Percentiles rank a stretch among this genome's conserved stretches.
Conservation (phyloP, 2,797 vertebrate genomes). For the Alosa sapidissima region DNA sequence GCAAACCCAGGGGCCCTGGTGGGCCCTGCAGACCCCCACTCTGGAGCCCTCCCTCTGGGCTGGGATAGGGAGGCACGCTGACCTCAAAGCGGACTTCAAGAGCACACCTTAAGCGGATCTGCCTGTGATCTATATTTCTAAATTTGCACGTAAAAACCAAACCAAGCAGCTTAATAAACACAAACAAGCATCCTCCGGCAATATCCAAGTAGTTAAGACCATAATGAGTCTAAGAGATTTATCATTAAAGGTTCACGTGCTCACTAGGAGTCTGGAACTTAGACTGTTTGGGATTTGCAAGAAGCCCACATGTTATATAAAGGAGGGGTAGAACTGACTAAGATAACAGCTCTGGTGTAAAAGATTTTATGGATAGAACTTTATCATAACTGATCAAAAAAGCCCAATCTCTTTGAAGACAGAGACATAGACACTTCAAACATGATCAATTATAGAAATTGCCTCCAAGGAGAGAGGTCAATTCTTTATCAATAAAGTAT, state of each 20-base stretch:
- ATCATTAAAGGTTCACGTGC: neutral
- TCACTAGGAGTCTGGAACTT: neutral
- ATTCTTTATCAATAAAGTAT: conserved; percentile 76
- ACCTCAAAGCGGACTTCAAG: conserved; percentile 58
- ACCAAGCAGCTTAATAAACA: conserved; percentile 6
- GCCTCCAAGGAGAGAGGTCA: conserved; percentile 67
- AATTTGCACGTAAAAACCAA: conserved; percentile 30
- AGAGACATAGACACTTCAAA: conserved; percentile 65
- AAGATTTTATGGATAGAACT: conserved; percentile 54
- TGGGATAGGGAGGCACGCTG: conserved; percentile 52
- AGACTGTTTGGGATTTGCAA: neutral
- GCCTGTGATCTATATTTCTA: conserved; percentile 48
- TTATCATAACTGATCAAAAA: conserved; percentile 77
- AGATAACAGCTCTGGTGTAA: conserved; percentile 57
- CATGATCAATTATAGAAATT: conserved; percentile 77
- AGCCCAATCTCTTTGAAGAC: conserved; percentile 65
- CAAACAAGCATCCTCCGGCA: conserved; percentile 3
- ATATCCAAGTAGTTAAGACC: neutral
- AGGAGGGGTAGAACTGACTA: conserved; percentile 32
- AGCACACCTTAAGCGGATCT: conserved; percentile 48
- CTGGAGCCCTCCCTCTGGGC: conserved; percentile 44
- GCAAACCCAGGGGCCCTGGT: conserved; percentile 56
- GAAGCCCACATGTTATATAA: neutral
- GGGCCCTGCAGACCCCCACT: conserved; percentile 65
- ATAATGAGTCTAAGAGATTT: neutral